Conservation (phyloP, 2,888 invertebrate species). For the Piscicola geometra region DNA sequence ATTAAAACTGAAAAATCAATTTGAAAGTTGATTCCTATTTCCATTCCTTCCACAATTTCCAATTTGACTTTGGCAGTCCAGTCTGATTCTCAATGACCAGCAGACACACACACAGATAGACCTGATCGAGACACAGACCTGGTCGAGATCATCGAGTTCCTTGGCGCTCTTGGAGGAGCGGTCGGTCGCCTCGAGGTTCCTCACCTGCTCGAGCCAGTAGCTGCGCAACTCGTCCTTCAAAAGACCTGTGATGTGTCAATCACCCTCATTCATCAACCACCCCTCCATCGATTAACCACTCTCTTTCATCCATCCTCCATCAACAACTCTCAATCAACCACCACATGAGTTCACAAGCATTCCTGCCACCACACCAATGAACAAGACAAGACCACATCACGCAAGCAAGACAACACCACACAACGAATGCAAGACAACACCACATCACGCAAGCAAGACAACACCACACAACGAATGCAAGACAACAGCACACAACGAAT, state of each 20-base stretch:
- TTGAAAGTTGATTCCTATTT: too few species aligned
- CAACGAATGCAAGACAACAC: too few species aligned
- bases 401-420: constrained; percentile 34
- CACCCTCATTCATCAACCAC: not conserved
- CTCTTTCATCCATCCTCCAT: not conserved
- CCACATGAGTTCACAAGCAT: constrained; percentile 25
- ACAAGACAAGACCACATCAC: too few species aligned
- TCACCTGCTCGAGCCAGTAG: constrained; percentile 39
- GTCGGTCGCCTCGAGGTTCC: constrained; percentile 26
- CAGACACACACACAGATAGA: too few species aligned
- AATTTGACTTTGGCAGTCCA: not conserved
- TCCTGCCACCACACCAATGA: too few species aligned
- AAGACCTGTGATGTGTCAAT: constrained; percentile 23
- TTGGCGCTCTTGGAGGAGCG: constrained; percentile 25
- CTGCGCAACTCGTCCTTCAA: constrained; percentile 35
- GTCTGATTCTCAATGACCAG: too few species aligned
- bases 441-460: constrained; percentile 26
- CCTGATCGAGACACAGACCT: too few species aligned
- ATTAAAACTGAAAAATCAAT: too few species aligned
- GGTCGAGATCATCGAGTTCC: constrained; percentile 37
- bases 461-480: constrained; percentile 33
- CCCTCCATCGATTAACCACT: not conserved
- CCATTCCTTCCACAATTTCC: too few species aligned
- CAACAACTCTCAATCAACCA: constrained; percentile 15
- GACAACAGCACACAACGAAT: constrained; percentile 6